Evolutionary conservation across 2,888 invertebrate genomes (phyloP).

Genomic region (Yponomeuta evonymella): DNA sequence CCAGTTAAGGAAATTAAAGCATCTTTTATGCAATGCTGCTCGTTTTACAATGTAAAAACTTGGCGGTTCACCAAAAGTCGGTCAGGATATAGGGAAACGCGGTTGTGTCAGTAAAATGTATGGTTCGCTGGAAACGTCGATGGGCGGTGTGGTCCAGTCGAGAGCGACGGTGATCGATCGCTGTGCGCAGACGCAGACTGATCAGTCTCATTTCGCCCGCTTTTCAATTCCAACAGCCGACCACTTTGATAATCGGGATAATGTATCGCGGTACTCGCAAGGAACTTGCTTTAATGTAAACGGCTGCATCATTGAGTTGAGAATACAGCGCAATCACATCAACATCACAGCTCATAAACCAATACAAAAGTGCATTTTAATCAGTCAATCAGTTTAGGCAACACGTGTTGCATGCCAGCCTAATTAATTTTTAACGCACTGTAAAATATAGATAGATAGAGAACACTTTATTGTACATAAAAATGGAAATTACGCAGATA

Average conservation of each 20-base stretch:
- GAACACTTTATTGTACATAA: no score
- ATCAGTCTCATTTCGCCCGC: constrained; percentile 1
- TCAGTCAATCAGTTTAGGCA: no score
- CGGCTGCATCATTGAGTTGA: not conserved
- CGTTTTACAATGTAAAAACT: not conserved
- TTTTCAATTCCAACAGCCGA: not conserved
- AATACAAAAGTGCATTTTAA: no score
- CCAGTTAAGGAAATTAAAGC: constrained; percentile 17
- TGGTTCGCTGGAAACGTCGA: not conserved
- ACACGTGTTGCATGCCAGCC: no score
- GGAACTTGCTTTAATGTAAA: not conserved
- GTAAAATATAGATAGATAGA: no score
- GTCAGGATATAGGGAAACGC: not conserved
- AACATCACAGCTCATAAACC: no score
- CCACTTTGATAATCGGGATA: not conserved
- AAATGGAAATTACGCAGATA: no score
- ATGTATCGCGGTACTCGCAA: not conserved
- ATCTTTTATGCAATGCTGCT: not conserved
- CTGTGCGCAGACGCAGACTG: not conserved
- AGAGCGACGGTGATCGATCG: constrained; percentile 11
- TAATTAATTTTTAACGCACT: no score
- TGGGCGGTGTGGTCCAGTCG: not conserved
- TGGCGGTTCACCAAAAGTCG: not conserved
- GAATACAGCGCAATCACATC: not conserved
- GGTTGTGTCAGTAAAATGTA: not conserved